These are phyloP conservation scores for Ameiurus melas DNA, from an alignment of 2,113 vertebrate genomes.

Conservation along the genomic window DNA sequence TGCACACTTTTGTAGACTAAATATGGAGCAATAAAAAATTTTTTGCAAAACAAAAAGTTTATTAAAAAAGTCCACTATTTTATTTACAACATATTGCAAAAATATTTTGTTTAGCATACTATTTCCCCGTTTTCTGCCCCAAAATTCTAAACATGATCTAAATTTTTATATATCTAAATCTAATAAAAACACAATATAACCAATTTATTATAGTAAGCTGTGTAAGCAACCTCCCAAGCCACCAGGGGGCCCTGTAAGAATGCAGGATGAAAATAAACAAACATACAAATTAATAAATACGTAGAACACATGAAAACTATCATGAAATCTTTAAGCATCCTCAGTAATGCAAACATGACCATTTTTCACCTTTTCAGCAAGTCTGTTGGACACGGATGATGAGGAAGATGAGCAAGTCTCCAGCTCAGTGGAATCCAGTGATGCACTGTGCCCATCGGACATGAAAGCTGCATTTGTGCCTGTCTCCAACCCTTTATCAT, in stretches of 20 bases:
- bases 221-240: neutral
- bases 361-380: neutral
- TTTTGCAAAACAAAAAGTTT: neutral
- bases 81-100: neutral
- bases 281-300: neutral
- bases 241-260: neutral
- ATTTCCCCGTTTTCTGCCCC: too few relatives aligned
- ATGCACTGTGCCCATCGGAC: neutral
- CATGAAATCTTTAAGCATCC: too few relatives aligned
- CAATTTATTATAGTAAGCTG: neutral
- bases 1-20: neutral
- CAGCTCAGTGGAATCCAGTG: constrained; percentile 44
- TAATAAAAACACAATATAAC: neutral
- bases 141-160: neutral
- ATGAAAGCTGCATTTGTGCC: neutral
- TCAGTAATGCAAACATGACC: neutral
- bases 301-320: too few relatives aligned
- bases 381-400: neutral
- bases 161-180: neutral
- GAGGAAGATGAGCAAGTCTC: constrained; percentile 46
- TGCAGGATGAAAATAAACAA: too few relatives aligned
- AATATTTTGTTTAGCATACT: neutral
- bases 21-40: neutral
- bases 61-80: neutral
- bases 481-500: constrained; percentile 44